A percentile compares a stretch with the other conserved stretches of the same genome.
Evolutionary conservation across 2,797 vertebrate genomes (phyloP).

Genomic region (Champsocephalus esox): DNA sequence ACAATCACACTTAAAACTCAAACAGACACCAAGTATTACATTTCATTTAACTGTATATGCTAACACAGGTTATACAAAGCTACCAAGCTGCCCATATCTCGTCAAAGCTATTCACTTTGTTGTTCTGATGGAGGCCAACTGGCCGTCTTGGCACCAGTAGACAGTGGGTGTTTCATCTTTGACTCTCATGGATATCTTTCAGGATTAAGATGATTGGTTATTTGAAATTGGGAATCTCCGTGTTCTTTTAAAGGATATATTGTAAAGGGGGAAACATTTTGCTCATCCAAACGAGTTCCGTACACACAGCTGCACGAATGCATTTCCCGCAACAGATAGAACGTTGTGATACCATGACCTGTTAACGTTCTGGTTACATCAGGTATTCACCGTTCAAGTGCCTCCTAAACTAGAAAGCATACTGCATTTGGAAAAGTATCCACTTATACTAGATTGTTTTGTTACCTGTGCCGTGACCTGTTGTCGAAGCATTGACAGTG

Average conservation of each 20-base stretch:
- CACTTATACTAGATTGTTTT: not conserved
- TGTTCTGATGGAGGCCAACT: conserved; percentile 37
- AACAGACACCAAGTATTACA: not conserved
- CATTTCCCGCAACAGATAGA: not conserved
- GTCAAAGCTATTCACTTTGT: conserved; percentile 34
- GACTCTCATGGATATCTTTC: conserved; percentile 8
- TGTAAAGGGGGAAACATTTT: not conserved
- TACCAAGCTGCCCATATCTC: not conserved
- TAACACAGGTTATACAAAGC: not conserved
- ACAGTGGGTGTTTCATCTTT: conserved; percentile 10
- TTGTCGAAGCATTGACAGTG: conserved; percentile 2
- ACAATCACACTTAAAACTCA: not conserved
- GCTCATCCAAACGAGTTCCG: not conserved
- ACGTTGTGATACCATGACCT: not conserved
- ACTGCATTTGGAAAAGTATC: not conserved
- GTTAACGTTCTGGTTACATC: not conserved
- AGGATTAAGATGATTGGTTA: not conserved
- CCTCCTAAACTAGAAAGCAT: not conserved
- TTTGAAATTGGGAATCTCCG: not conserved
- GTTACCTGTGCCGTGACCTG: not conserved
- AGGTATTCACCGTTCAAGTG: not conserved
- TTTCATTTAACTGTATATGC: not conserved
- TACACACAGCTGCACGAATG: not conserved
- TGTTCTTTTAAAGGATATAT: not conserved
- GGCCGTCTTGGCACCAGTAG: conserved; percentile 9